These are phyloP conservation scores for Isurus oxyrinchus DNA, from an alignment of 2,113 vertebrate genomes.

Conservation along the genomic window DNA sequence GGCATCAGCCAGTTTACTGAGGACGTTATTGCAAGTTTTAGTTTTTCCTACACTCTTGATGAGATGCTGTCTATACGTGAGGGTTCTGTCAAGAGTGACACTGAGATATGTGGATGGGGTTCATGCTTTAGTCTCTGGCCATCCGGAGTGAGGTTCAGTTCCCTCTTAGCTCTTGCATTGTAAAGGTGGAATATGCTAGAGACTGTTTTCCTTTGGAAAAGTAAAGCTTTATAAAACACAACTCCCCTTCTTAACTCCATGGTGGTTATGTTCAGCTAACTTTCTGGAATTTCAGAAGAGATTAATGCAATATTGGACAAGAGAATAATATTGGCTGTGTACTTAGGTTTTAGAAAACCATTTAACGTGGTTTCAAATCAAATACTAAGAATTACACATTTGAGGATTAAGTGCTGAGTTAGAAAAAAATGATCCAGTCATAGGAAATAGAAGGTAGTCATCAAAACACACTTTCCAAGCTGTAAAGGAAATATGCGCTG, in stretches of 20 bases:
- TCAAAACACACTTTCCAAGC: neutral
- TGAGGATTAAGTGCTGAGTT: neutral
- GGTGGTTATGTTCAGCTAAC: neutral
- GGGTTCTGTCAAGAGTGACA: no score
- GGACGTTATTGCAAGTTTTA: no score
- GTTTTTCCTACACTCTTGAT: no score
- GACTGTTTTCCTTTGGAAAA: neutral
- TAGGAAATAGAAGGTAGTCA: neutral
- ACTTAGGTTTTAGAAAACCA: neutral
- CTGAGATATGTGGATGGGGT: no score
- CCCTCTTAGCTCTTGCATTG: no score
- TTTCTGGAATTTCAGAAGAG: neutral
- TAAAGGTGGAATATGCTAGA: no score
- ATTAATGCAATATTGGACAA: neutral
- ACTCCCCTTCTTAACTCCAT: no score
- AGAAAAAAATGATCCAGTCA: neutral
- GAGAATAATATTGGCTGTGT: neutral
- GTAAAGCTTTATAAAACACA: neutral
- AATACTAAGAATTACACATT: neutral
- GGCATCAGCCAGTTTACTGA: no score
- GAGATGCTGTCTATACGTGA: no score
- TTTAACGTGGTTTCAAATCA: neutral
- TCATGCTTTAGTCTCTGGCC: no score
- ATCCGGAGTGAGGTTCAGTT: no score
- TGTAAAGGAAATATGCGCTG: neutral